These are phyloP conservation scores for Lymantria dispar DNA, from an alignment of 2,888 invertebrate genomes.

Conservation along the genomic window DNA sequence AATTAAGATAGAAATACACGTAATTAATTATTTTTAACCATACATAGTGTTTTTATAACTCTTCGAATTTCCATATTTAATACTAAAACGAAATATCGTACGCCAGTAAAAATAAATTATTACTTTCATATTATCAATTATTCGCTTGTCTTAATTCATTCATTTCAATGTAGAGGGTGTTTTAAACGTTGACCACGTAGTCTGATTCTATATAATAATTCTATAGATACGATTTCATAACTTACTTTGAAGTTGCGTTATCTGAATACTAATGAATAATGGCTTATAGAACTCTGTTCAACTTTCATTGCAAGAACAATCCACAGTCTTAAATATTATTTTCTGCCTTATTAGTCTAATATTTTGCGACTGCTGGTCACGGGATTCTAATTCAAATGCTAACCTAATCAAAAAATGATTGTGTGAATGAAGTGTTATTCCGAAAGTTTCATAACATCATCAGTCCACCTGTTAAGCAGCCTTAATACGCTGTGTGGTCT, in stretches of 20 bases:
- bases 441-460: no score
- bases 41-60: no score
- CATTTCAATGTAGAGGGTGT: conserved; percentile 20
- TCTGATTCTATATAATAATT: conserved; percentile 29
- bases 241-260: conserved; percentile 26
- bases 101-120: not conserved
- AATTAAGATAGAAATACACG: no score
- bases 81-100: not conserved
- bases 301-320: conserved; percentile 12
- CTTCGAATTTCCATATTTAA: no score
- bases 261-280: conserved; percentile 34
- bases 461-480: no score
- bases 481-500: no score
- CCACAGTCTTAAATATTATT: not conserved
- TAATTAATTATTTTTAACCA: no score
- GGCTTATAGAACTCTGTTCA: conserved; percentile 11
- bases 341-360: not conserved
- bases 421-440: no score
- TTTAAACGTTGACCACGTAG: conserved; percentile 36
- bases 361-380: not conserved
- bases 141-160: conserved; percentile 7
- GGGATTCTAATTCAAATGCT: no score
- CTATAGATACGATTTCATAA: conserved; percentile 35
- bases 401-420: no score
- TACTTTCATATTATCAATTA: conserved; percentile 5